These are phyloP conservation scores for Galagoides demidoff DNA, from an alignment of 2,797 vertebrate species.

Conservation along the genomic window DNA sequence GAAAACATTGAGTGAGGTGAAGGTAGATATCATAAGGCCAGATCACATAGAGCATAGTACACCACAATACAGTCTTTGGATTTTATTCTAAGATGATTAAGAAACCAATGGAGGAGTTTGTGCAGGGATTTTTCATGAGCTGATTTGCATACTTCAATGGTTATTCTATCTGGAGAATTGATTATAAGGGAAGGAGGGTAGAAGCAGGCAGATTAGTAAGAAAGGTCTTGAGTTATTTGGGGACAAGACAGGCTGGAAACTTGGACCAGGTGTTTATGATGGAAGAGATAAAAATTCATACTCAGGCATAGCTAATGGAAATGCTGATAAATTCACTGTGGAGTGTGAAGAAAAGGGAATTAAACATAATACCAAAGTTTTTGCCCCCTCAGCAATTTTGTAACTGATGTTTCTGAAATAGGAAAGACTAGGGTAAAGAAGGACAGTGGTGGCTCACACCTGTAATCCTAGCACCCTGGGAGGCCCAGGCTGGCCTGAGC, in stretches of 20 bases:
- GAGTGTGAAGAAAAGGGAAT: neutral
- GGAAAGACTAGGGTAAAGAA: neutral
- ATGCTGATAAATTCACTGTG: neutral
- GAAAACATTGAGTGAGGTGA: neutral
- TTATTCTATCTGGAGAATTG: neutral
- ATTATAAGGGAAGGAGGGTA: neutral
- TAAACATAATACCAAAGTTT: neutral
- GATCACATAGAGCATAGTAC: neutral
- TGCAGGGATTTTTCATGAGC: neutral
- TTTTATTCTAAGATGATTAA: neutral
- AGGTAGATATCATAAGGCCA: neutral
- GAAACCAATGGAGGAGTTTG: neutral
- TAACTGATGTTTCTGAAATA: neutral
- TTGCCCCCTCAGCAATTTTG: neutral
- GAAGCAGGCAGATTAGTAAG: neutral
- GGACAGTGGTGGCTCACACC: no score
- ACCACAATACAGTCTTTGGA: neutral
- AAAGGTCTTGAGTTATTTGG: neutral
- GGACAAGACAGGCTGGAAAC: fast-evolving
- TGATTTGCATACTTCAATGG: neutral
- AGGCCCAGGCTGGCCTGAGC: no score
- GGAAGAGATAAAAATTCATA: neutral
- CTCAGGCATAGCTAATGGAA: neutral
- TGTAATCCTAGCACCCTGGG: no score
- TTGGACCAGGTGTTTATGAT: neutral